Base-by-base conservation (phyloP, 2,888 invertebrate genomes). In the Lomographa bimaculata region DNA sequence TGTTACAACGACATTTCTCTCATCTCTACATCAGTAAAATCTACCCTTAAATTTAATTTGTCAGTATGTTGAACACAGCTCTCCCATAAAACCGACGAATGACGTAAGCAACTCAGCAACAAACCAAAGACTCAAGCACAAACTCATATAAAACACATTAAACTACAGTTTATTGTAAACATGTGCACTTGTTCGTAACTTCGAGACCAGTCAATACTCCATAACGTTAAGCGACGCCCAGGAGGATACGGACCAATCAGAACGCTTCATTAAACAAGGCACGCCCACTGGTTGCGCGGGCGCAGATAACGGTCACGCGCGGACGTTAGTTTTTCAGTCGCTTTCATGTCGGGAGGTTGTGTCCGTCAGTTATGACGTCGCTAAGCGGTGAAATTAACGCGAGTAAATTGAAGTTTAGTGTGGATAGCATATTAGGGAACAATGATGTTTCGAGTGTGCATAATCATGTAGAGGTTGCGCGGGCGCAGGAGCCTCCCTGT, bases 351-450 rank as follows among this genome's bases (percentile, higher is more conserved):
- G 60, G 64, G 49, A 57, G 68, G 73, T 71, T 65, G 52, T 61
- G 2, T 8, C 6, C n/a, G n/a, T 14, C 60, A 57, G 64, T 58
- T 57, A 84, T 85, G 84, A 87, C 84, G 63, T 83, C 86, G 46
- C 50, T 84, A 32, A 73, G 66, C 54, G 64, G 82, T 73, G 81
- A 80, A 60, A 71, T 79, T 50, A 72, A 63, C 50, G 55, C 74
- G 54, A 77, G 64, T 50, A 89, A 90, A 59, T 71, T 93, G 50
- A 94, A 93, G 83, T 94, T 94, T 65, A 93, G 94, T 60, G 92
- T 94, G 47, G 94, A 94, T 61, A 90, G 93, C 62, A 92, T 94
- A 53, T 70, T 94, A 37, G 91, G 92, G 6, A 87, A 79, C 38
- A 90, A 90, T 56, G 67, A 70, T 5, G 46, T 51, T 16, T 45